These are phyloP conservation scores for Coenonympha arcania DNA, from an alignment of 2,888 invertebrate genomes.

Conservation along the genomic window DNA sequence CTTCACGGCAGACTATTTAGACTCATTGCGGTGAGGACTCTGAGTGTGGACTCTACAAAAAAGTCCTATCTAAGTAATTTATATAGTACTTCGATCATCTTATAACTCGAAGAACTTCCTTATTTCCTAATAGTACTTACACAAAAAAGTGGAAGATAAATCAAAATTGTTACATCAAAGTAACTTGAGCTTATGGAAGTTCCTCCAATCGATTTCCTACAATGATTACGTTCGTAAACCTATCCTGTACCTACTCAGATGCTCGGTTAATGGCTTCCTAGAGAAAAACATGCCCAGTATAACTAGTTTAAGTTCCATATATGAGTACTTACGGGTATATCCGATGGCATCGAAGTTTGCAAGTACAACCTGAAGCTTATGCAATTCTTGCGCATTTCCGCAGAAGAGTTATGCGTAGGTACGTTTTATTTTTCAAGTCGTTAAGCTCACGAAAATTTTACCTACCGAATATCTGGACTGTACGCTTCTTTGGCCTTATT, in stretches of 20 bases:
- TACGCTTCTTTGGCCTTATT: too few relatives aligned
- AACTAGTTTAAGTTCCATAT: conserved; percentile 18
- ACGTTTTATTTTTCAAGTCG: too few relatives aligned
- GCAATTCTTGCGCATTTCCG: conserved; percentile 1
- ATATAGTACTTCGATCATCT: too few relatives aligned
- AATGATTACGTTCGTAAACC: neutral
- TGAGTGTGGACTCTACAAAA: too few relatives aligned
- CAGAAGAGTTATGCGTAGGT: too few relatives aligned
- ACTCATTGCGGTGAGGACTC: too few relatives aligned
- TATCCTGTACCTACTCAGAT: neutral
- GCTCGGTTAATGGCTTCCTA: conserved; percentile 16
- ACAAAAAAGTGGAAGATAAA: conserved; percentile 10
- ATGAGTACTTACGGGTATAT: too few relatives aligned
- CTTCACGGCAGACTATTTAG: too few relatives aligned
- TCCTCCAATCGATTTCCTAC: conserved; percentile 15
- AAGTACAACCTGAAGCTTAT: neutral
- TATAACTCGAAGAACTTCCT: neutral
- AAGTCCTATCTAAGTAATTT: too few relatives aligned
- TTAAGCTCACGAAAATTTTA: too few relatives aligned
- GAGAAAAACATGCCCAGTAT: conserved; percentile 15
- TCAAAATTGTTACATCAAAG: neutral
- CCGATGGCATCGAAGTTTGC: conserved; percentile 1
- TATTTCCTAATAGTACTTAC: neutral
- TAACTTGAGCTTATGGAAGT: conserved; percentile 7
- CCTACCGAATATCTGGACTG: too few relatives aligned